A percentile compares a stretch with the other conserved stretches of the same genome.
Evolutionary conservation across 53 echinoderm and acorn worm genomes (phyloP).

Genomic region (Zoroaster sp.): DNA sequence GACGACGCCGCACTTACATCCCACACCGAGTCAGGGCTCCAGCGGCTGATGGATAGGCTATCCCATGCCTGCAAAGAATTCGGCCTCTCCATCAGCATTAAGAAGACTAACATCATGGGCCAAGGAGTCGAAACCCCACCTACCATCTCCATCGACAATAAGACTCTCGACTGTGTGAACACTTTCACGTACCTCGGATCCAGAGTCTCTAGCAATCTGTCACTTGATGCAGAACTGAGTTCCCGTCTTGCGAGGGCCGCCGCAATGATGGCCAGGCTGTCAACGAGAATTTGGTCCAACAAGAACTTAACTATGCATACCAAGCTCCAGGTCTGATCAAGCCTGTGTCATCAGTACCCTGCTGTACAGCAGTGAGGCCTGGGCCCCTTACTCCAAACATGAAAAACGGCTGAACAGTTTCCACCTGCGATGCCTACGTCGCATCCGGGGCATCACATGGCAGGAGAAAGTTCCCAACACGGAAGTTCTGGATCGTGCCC

Average conservation of each 20-base stretch:
- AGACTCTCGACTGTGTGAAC: background rate
- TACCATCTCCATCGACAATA: slow-evolving; percentile 23
- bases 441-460: background rate
- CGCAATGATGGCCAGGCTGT: background rate
- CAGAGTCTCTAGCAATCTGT: slow-evolving; percentile 21
- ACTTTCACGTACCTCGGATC: slow-evolving; percentile 54
- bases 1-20: slow-evolving; percentile 54
- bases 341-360: slow-evolving; percentile 16
- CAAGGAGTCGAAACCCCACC: background rate
- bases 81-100: slow-evolving; percentile 60
- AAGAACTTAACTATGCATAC: background rate
- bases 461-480: slow-evolving; percentile 1
- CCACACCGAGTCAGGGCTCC: slow-evolving; percentile 36
- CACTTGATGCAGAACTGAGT: slow-evolving; percentile 14
- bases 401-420: background rate
- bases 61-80: slow-evolving; percentile 57
- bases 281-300: background rate
- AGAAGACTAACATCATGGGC: slow-evolving; percentile 58
- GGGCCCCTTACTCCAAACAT: background rate
- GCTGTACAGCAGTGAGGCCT: slow-evolving; percentile 5
- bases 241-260: background rate
- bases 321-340: background rate
- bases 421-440: background rate
- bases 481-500: background rate
- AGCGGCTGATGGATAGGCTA: slow-evolving; percentile 37